These are phyloP conservation scores for Ptilodon capucinus DNA, from an alignment of 2,888 invertebrate genomes.

Conservation along the genomic window DNA sequence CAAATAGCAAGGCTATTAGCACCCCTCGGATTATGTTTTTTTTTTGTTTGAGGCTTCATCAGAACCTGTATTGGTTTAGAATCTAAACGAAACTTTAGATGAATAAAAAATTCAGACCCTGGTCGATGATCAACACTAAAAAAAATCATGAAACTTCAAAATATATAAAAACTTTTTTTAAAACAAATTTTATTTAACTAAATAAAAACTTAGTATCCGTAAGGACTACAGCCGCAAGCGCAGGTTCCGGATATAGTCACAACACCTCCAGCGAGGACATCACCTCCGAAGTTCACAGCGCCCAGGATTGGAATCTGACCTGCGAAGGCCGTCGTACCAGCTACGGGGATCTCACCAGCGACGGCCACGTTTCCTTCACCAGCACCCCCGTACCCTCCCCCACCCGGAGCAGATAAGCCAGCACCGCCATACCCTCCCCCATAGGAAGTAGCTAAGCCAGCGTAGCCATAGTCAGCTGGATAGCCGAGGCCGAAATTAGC, in stretches of 20 bases:
- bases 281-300: constrained; percentile 34
- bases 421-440: not conserved
- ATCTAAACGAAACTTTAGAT: no score
- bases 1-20: no score
- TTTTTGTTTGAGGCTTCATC: no score
- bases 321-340: constrained; percentile 35
- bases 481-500: constrained; percentile 1
- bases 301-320: constrained; percentile 45
- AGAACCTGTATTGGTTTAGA: no score
- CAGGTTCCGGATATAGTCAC: constrained; percentile 41
- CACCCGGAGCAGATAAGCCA: not conserved
- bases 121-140: no score
- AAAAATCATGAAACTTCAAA: no score
- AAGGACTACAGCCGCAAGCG: constrained; percentile 11
- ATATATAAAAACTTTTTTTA: no score
- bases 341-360: constrained; percentile 34
- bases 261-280: constrained; percentile 33
- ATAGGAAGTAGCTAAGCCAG: no score
- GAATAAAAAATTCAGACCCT: not conserved
- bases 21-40: no score
- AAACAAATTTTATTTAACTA: no score
- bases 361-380: constrained; percentile 35
- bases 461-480: not conserved
- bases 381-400: constrained; percentile 28
- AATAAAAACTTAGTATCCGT: no score